phyloP scores from a whole-genome alignment of 2,888 invertebrate species.

The Cantharis rufa region DNA sequence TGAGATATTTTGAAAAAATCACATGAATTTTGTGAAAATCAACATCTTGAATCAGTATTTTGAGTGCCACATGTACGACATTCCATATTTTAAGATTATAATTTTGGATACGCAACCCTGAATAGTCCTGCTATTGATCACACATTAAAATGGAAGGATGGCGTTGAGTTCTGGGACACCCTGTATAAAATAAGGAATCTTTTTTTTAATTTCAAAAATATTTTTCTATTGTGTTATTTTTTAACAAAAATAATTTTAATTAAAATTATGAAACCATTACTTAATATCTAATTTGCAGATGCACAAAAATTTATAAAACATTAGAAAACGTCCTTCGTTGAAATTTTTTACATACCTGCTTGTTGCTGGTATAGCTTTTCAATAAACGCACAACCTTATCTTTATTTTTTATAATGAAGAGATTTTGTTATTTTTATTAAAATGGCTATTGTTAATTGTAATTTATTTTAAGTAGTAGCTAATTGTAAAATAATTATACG shows the following conservation, averaged over 20 bases:
- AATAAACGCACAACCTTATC: not conserved
- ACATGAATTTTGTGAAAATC: too few species aligned
- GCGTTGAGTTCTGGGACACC: too few species aligned
- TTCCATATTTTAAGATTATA: too few species aligned
- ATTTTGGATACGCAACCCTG: too few species aligned
- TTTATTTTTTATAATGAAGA: not conserved
- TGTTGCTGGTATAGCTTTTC: not conserved
- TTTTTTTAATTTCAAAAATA: not conserved
- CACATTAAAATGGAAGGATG: too few species aligned
- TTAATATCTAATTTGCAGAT: not conserved
- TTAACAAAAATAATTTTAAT: not conserved
- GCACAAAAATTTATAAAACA: not conserved
- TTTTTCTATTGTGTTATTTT: not conserved
- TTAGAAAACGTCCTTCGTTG: not conserved
- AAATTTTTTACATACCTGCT: not conserved
- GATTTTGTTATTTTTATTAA: not conserved
- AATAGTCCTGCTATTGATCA: too few species aligned
- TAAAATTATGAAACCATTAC: not conserved
- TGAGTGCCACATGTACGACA: too few species aligned
- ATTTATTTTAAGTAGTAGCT: not conserved
- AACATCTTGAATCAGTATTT: too few species aligned
- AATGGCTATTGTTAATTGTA: not conserved
- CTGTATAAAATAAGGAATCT: too few species aligned
- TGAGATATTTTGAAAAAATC: too few species aligned
- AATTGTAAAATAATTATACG: not conserved